A percentile compares a stretch with the other conserved stretches of the same genome.
Conservation (phyloP, 2,888 invertebrate genomes). For the Bombylius major region DNA sequence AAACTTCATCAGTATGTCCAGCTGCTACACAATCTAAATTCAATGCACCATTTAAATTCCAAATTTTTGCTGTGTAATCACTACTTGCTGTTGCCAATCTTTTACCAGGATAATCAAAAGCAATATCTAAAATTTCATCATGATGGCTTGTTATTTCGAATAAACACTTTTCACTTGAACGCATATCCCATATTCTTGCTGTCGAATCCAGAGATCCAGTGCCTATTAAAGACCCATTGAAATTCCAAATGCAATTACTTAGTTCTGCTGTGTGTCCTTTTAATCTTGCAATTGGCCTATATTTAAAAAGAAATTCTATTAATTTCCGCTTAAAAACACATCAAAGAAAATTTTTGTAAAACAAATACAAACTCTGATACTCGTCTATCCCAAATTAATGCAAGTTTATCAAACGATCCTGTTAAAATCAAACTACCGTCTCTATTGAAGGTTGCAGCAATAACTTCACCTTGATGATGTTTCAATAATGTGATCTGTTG, state of each 20-base stretch:
- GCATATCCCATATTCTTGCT: conserved; percentile 50
- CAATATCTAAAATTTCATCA: conserved; percentile 61
- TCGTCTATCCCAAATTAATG: conserved; percentile 62
- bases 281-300: conserved; percentile 47
- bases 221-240: conserved; percentile 50
- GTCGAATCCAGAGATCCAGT: conserved; percentile 60
- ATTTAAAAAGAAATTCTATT: background rate
- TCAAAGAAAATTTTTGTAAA: background rate
- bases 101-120: conserved; percentile 62
- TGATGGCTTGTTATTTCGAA: conserved; percentile 42
- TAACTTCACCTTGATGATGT: conserved; percentile 67
- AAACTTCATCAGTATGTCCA: conserved; percentile 56
- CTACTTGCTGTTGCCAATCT: conserved; percentile 61
- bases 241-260: conserved; percentile 56
- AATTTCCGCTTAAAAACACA: background rate
- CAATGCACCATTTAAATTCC: conserved; percentile 47
- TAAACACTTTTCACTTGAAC: no score
- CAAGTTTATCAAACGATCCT: conserved; percentile 67
- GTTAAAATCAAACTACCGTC: conserved; percentile 58
- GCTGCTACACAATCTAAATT: conserved; percentile 45
- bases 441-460: conserved; percentile 56
- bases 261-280: conserved; percentile 53
- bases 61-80: conserved; percentile 61
- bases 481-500: conserved; percentile 45
- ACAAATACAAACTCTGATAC: conserved; percentile 19